Evolutionary conservation across 2,113 vertebrate genomes (phyloP), one percentile per base, ranked within the genome.

Genomic region (Rhodinocichla rosea): DNA sequence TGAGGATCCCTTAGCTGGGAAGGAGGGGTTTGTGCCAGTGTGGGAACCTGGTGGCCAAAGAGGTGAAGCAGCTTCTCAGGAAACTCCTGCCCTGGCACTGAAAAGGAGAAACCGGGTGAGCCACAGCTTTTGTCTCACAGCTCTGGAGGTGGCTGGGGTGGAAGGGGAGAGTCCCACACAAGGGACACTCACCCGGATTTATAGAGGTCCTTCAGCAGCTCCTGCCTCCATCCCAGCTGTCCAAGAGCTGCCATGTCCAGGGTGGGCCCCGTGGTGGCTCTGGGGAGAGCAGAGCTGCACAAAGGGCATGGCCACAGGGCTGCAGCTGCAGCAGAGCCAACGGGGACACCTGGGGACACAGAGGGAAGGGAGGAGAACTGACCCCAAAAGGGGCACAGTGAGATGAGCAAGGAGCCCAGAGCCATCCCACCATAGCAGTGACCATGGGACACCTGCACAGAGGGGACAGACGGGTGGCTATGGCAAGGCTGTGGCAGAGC

Each of bases 401-500:
- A 82, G 39, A 39, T 45, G 33, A 74, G 45, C 22, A 10, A 37
- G 53, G 49, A 87, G 68, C 37, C 6, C 19, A 47, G 63, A 70
- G 63, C n/a, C 16, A 32, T 13, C 28, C 19, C 19, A 12, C 21
- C 10, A 1, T 0, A 42, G 76, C 71, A 14, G 21, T 2, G 28
- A 39, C 37, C 37, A 4, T 0, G 4, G 49, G 15, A 17, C 42
- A 24, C 23, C 33, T 18, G 20, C 35, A 6, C 12, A 5, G 50
- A 35, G 63, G 1, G 63, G 53, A 23, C 71, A 11, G 37, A 30
- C 0, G 0, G 4, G 37, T 12, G 37, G 24, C 62, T 4, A 1
- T 3, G 40, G 26, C 78, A 33, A 28, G 1, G 30, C 21, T 0
- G 45, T 23, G 21, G 11, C 45, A 45, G 45, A 5, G 45, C 45